phyloP scores from a whole-genome alignment of 2,888 invertebrate species.

The Phengaris alcon region DNA sequence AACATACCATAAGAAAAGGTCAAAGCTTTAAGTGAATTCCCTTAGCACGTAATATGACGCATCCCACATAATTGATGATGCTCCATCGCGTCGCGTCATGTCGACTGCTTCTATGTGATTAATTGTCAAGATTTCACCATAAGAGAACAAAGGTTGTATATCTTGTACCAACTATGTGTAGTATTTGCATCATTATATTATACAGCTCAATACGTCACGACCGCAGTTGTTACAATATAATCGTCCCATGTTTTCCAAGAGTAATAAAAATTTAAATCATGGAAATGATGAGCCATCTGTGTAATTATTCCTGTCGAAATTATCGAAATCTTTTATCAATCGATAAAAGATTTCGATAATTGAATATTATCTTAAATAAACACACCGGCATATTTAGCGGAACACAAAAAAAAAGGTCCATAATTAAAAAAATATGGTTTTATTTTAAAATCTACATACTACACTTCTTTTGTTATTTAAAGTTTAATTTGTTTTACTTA shows the following conservation, averaged over 20 bases:
- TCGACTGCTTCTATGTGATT: slow-evolving; percentile 47
- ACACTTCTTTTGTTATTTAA: no score
- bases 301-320: no score
- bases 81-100: slow-evolving; percentile 36
- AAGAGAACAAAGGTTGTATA: slow-evolving; percentile 38
- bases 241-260: background rate
- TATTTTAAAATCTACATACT: no score
- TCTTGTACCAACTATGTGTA: slow-evolving; percentile 35
- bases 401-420: no score
- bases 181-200: no score
- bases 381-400: no score
- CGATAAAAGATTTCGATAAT: background rate
- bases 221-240: background rate
- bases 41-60: slow-evolving; percentile 15
- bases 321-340: no score
- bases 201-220: no score
- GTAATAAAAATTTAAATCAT: background rate
- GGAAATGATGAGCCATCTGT: no score
- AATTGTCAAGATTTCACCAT: slow-evolving; percentile 31
- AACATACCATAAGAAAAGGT: slow-evolving; percentile 11
- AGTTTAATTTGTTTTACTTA: no score
- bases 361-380: no score
- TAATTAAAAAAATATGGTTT: no score
- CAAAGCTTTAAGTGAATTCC: slow-evolving; percentile 20
- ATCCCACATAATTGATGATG: slow-evolving; percentile 33